Evolutionary conservation across 2,113 vertebrate species (phyloP), one percentile per base, ranked within the genome.

Genomic region (Sylvilagus bachmani): DNA sequence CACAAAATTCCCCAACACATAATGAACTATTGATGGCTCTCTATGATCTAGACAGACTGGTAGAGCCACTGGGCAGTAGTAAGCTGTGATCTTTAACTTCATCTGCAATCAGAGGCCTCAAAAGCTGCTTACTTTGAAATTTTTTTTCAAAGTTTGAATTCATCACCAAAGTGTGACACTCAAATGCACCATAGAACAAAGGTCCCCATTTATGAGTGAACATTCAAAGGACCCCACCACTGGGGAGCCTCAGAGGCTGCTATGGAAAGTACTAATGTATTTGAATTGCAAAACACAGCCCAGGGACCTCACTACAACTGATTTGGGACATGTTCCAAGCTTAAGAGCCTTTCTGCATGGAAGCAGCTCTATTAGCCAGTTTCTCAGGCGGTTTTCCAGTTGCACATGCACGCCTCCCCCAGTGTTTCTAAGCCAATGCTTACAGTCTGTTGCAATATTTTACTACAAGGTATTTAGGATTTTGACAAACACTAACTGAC

Each of bases 401-500:
- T 97, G 96, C 94, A 93, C 93, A 95, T 80, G 62, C 81, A 87
- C 86, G 85, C 71, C 94, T 82, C 3, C 92, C 67, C 86, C 92
- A 79, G 86, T 83, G 90, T 97, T 96, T 96, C 96, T 81, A 96
- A 95, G 96, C 16, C 7, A 97, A 92, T n/a, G 25, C 55, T 90
- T 90, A 89, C 61, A 89, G 96, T 97, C 95, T 95, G 97, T 95
- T 96, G 95, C 73, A 61, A 92, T 96, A 94, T 96, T 97, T 94
- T 93, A 81, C 86, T 94, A 94, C 62, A 96, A 95, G 95, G 93
- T 97, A 97, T 98, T 98, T 97, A 95, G 89, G 83, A 49, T 97
- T 95, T 97, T 98, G 97, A 98, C 97, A 98, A 98, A 98, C 96
- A 93, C 91, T 98, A 98, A 94, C 83, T 92, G 96, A 97, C 93